Base-by-base conservation (phyloP, 1,140 invertebrate species). In the Coptotermes formosanus region DNA sequence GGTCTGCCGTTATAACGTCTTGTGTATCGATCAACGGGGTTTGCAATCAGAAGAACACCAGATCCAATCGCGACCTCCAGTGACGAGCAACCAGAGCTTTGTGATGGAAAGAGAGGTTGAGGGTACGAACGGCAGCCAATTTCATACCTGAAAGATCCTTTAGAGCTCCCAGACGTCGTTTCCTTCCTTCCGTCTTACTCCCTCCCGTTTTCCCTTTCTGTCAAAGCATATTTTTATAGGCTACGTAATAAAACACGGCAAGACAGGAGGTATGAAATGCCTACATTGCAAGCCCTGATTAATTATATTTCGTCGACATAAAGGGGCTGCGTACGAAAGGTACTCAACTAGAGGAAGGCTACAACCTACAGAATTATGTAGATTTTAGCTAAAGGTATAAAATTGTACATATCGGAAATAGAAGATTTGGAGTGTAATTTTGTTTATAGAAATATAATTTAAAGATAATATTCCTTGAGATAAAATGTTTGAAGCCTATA, bases 141-240 rank as follows among this genome's bases (percentile, higher is more conserved):
- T 75, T 75, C 64, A 75, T 75, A 75, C 64, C 64, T 75, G 64
- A 75, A 75, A 75, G 64, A 75, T 75, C 64, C 64, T 75, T 75
- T 75, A 75, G 64, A 75, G n/a, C 64, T 75, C n/a, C 25, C n/a
- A 38, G 64, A 75, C 64, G 64, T 75, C 16, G 25, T 75, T 59
- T 23, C 21, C 64, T 75, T n/a, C 3, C 64, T 8, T 19, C 48
- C 9, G 7, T 38, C 38, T 11, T 48, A 21, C 52, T 21, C 14
- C 7, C 64, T 30, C 64, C n/a, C 64, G 38, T 38, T 75, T 14
- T 75, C 64, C 3, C 14, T 75, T 25, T 75, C n/a, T 75, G 38
- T 30, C 25, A 75, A 75, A 75, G 64, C n/a, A 25, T 75, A 75
- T 75, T 75, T 30, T 75, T 75, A 75, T 75, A 38, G 38, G 38